Evolutionary conservation across 2,797 vertebrate genomes (phyloP).

Genomic region (Petrocephalus sullivani): DNA sequence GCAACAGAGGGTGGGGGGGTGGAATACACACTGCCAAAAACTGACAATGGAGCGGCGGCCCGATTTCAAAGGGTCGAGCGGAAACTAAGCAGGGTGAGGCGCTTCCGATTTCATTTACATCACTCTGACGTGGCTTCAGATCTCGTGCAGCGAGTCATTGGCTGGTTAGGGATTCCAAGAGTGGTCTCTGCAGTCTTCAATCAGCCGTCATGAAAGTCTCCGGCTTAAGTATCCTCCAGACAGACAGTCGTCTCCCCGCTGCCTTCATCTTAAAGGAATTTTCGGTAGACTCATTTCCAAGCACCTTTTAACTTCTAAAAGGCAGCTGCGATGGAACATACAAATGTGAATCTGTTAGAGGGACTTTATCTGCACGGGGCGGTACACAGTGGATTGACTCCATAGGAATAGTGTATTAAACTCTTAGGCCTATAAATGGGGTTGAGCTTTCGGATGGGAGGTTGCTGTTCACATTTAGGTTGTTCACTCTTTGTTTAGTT

Average conservation of each 20-base stretch:
- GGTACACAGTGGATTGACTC: slow-evolving; percentile 4
- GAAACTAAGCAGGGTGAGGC: slow-evolving; percentile 66
- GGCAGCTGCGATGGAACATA: slow-evolving; percentile 60
- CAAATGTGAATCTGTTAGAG: slow-evolving; percentile 52
- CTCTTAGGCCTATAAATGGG: slow-evolving; percentile 37
- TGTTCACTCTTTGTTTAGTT: not conserved
- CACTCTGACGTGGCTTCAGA: slow-evolving; percentile 73
- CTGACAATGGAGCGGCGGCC: slow-evolving; percentile 60
- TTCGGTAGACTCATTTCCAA: slow-evolving; percentile 64
- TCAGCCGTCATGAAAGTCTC: slow-evolving; percentile 71
- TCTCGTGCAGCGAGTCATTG: slow-evolving; percentile 60
- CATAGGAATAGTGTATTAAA: slow-evolving; percentile 41
- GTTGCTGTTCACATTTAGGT: not conserved
- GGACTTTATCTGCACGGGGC: slow-evolving; percentile 25
- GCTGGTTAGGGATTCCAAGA: slow-evolving; percentile 64
- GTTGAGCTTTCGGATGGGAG: not conserved
- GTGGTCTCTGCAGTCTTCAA: slow-evolving; percentile 67
- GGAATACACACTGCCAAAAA: slow-evolving; percentile 56
- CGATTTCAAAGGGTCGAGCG: slow-evolving; percentile 60
- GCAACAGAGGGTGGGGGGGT: slow-evolving; percentile 35
- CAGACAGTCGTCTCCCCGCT: slow-evolving; percentile 64
- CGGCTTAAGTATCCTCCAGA: slow-evolving; percentile 70
- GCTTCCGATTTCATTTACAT: slow-evolving; percentile 79
- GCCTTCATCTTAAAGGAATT: slow-evolving; percentile 67
- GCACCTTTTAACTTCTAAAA: slow-evolving; percentile 65